Evolutionary conservation across 2,888 invertebrate genomes (phyloP), one percentile per base, ranked within the genome.

Genomic region (Scotopteryx bipunctaria): DNA sequence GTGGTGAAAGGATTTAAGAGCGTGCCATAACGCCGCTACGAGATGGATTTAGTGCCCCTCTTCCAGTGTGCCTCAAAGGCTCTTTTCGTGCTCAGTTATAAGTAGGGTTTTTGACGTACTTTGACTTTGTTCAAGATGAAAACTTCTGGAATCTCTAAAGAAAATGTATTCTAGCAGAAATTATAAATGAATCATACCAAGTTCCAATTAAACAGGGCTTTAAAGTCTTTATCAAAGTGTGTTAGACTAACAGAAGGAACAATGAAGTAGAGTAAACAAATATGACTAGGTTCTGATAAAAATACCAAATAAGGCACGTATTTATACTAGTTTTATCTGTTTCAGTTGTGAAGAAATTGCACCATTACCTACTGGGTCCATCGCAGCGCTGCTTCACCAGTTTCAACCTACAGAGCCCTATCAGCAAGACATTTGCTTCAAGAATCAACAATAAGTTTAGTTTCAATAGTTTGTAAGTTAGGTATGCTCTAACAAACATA

Each of bases 261-360:
- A 27, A 19, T 19, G 9, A 25, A 17, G 14, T 3, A 32, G 8
- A 21, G 8, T 8, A 32, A 11, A 27, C 27, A 27, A 40, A 17
- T 40, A 5, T 5, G 6, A 5, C 21, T 17, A 19, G 5, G 11
- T 35, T 27, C 8, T 43, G 16, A 37, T 29, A 43, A 17, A 27
- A 45, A 36, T 6, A 36, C 13, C 4, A 8, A 17, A 6, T 14
- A 19, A 15, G 14, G 19, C 36, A 45, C 19, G 36, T 23, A 25
- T 27, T 27, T 38, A 11, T 13, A 19, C 35, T 3, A 29, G 16
- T 40, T 27, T 41, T 35, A 29, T 55, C 13, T 40, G 33, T 50
- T 59, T 35, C 57, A 60, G 60, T 36, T 60, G 55, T 60, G 50
- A 60, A 53, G 50, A 50, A 37, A 40, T 32, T 25, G 17, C 29